A percentile compares a stretch with the other conserved stretches of the same genome.
phyloP scores from a whole-genome alignment of 2,888 invertebrate genomes.

The Oscheius myriophilus region DNA sequence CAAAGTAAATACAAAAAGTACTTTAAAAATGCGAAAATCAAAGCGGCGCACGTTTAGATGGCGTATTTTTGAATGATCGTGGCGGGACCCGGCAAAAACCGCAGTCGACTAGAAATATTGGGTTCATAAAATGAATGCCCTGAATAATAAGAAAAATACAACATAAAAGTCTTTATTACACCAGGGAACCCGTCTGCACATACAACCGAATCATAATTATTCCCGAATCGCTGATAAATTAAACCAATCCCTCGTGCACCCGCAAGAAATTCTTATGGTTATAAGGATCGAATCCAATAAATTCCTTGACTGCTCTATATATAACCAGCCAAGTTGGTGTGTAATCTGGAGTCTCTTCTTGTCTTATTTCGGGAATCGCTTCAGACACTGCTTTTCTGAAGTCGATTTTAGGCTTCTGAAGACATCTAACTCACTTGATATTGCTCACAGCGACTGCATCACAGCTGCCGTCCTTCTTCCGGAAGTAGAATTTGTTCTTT shows the following conservation, averaged over 20 bases:
- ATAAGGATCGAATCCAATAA: slow-evolving; percentile 48
- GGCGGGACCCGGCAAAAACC: too few relatives aligned
- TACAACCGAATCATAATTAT: too few relatives aligned
- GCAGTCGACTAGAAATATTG: too few relatives aligned
- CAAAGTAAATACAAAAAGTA: neutral
- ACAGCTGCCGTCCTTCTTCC: slow-evolving; percentile 42
- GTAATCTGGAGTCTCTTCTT: slow-evolving; percentile 8
- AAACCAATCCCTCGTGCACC: slow-evolving; percentile 30
- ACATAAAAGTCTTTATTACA: too few relatives aligned
- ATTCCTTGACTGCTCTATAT: slow-evolving; percentile 33
- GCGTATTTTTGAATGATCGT: neutral
- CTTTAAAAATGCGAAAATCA: neutral
- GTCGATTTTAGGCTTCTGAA: neutral
- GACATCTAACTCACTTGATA: slow-evolving; percentile 26
- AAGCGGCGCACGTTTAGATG: too few relatives aligned
- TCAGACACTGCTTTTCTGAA: slow-evolving; percentile 30
- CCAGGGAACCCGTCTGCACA: too few relatives aligned
- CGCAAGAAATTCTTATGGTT: slow-evolving; percentile 46
- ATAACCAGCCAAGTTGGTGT: slow-evolving; percentile 23
- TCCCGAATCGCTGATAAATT: neutral
- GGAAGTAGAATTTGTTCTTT: slow-evolving; percentile 43
- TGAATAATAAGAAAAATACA: too few relatives aligned
- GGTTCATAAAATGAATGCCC: too few relatives aligned
- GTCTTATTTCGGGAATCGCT: slow-evolving; percentile 26
- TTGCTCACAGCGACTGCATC: slow-evolving; percentile 33